Percentiles rank a stretch among this genome's conserved stretches.
Evolutionary conservation across 2,113 vertebrate genomes (phyloP).

Genomic region (Apistogramma diplotaenia): DNA sequence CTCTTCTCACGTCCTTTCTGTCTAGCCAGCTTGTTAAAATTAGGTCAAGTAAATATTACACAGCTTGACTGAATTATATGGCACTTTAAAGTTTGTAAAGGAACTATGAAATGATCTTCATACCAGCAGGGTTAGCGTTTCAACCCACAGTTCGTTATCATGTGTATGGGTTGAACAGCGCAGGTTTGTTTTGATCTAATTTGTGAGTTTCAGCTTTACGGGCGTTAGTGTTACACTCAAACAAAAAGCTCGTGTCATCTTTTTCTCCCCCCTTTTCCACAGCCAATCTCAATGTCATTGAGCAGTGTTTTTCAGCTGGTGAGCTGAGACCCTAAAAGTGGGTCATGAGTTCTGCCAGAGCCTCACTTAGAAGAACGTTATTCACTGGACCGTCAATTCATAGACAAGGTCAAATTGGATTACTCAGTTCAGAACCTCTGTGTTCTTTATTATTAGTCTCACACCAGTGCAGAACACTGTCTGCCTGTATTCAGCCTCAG

Average conservation of each 20-base stretch:
- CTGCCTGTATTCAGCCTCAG: slow-evolving; percentile 31
- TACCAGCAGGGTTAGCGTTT: not conserved
- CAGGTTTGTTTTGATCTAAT: not conserved
- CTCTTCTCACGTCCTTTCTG: not conserved
- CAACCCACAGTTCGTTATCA: too few species aligned
- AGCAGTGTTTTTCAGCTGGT: slow-evolving; percentile 41
- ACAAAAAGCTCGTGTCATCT: slow-evolving; percentile 10
- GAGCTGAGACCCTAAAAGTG: slow-evolving; percentile 49
- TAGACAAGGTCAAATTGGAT: slow-evolving; percentile 67
- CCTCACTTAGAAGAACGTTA: slow-evolving; percentile 34
- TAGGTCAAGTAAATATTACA: not conserved
- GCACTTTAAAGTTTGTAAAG: not conserved
- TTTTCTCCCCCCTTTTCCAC: not conserved
- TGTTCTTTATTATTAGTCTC: slow-evolving; percentile 61
- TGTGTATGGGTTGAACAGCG: not conserved
- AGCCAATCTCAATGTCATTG: slow-evolving; percentile 19
- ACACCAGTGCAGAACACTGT: slow-evolving; percentile 45
- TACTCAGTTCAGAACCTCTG: slow-evolving; percentile 53
- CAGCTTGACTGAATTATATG: not conserved
- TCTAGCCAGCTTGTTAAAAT: not conserved
- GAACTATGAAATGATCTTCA: not conserved
- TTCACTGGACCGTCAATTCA: slow-evolving; percentile 47
- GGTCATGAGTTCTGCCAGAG: slow-evolving; percentile 57
- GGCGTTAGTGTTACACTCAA: not conserved
- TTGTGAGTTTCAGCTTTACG: not conserved